Percentiles rank a stretch among this genome's conserved stretches.
Conservation (phyloP, 30 jellyfish, hydroid and myxozoan genomes). For the Phacellophora camtschatica region DNA sequence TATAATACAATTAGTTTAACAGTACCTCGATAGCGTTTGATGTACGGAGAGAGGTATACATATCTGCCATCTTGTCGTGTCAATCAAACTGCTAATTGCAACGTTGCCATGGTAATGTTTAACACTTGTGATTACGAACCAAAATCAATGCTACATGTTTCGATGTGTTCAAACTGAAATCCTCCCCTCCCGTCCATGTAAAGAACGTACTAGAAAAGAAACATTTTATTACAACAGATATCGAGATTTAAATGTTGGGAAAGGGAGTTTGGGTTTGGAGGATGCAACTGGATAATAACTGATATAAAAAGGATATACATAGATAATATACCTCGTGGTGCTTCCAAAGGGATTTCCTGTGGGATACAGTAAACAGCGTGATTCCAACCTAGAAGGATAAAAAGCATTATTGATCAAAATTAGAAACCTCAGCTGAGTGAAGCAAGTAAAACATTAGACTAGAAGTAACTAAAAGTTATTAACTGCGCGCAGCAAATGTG, state of each 20-base stretch:
- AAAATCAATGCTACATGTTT: slow-evolving; percentile 76
- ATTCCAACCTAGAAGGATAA: slow-evolving; percentile 86
- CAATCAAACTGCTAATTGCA: too few species aligned
- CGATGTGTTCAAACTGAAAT: slow-evolving; percentile 79
- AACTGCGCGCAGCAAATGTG: too few species aligned
- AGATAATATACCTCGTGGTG: slow-evolving; percentile 82
- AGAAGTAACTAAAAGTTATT: too few species aligned
- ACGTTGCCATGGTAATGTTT: too few species aligned
- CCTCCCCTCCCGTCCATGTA: slow-evolving; percentile 98
- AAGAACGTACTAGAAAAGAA: slow-evolving; percentile 71
- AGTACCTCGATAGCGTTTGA: too few species aligned
- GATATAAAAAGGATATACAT: neutral
- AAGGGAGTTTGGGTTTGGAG: neutral
- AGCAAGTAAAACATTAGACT: too few species aligned
- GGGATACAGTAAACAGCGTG: slow-evolving; percentile 94
- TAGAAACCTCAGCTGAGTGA: too few species aligned
- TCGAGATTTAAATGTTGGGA: neutral
- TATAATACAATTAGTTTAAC: too few species aligned
- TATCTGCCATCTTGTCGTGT: too few species aligned
- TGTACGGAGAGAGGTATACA: too few species aligned
- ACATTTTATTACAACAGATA: neutral
- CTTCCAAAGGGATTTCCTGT: slow-evolving; percentile 94
- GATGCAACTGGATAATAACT: neutral
- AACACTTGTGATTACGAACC: slow-evolving; percentile 86
- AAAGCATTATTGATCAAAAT: too few species aligned